Conservation (phyloP, 2,888 invertebrate species). For the Argyresthia albistria region DNA sequence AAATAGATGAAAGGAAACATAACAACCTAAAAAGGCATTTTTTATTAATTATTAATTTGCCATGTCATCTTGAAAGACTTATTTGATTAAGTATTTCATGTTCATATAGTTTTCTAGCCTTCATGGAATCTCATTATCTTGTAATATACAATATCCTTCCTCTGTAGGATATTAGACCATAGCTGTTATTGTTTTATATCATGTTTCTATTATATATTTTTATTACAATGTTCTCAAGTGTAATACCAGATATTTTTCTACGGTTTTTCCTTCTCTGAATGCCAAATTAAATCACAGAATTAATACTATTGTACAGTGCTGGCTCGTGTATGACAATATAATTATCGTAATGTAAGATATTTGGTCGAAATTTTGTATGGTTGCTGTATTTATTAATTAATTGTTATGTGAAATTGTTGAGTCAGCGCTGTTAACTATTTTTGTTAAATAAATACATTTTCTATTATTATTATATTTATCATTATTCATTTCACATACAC, state of each 20-base stretch:
- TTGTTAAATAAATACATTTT: slow-evolving; percentile 69
- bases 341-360: slow-evolving; percentile 53
- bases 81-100: slow-evolving; percentile 66
- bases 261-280: slow-evolving; percentile 8
- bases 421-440: slow-evolving; percentile 55
- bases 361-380: slow-evolving; percentile 63
- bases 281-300: background rate
- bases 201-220: slow-evolving; percentile 10
- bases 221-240: slow-evolving; percentile 13
- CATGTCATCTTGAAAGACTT: slow-evolving; percentile 69
- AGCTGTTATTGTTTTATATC: slow-evolving; percentile 40
- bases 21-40: slow-evolving; percentile 56
- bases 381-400: slow-evolving; percentile 57
- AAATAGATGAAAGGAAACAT: slow-evolving; percentile 43
- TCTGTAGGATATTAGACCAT: slow-evolving; percentile 14
- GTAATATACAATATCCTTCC: slow-evolving; percentile 18
- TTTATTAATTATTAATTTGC: slow-evolving; percentile 49
- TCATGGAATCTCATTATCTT: slow-evolving; percentile 68
- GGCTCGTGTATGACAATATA: slow-evolving; percentile 45
- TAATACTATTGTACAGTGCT: slow-evolving; percentile 27
- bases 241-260: slow-evolving; percentile 31
- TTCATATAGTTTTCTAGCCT: slow-evolving; percentile 70
- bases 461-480: slow-evolving; percentile 41
- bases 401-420: slow-evolving; percentile 63
- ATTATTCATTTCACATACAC: slow-evolving; percentile 49